Conservation (phyloP, 2,113 vertebrate species). For the Pavo muticus region DNA sequence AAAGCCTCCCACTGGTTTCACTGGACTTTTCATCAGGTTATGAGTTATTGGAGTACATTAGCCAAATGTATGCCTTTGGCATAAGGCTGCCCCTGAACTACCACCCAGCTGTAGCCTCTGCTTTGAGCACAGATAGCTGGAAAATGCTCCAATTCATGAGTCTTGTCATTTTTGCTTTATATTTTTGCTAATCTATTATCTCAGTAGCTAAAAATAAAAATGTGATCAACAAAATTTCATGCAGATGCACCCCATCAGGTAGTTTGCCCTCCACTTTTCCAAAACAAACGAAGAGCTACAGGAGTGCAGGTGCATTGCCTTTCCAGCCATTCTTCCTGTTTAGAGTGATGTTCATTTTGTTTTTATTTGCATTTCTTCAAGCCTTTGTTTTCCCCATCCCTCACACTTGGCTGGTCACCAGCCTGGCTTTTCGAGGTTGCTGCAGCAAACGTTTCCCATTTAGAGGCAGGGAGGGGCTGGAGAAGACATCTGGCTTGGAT, state of each 20-base stretch:
- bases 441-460: not conserved
- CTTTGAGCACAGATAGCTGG: not conserved
- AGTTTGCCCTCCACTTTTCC: not conserved
- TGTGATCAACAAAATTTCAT: not conserved
- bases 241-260: rapidly evolving
- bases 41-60: rapidly evolving
- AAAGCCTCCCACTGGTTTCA: not conserved
- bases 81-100: not conserved
- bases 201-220: not conserved
- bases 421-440: not conserved
- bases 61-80: not conserved
- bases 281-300: not conserved
- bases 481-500: conserved; percentile 28
- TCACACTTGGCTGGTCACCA: not conserved
- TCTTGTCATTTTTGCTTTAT: not conserved
- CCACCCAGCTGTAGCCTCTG: not conserved
- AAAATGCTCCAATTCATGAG: not conserved
- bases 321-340: not conserved
- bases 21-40: not conserved
- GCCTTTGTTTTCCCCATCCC: not conserved
- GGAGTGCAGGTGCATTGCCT: not conserved
- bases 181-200: not conserved
- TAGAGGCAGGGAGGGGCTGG: conserved; percentile 15
- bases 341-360: not conserved
- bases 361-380: not conserved